phyloP scores from a whole-genome alignment of 2,797 vertebrate species.

The Sphenopsis melanotis region DNA sequence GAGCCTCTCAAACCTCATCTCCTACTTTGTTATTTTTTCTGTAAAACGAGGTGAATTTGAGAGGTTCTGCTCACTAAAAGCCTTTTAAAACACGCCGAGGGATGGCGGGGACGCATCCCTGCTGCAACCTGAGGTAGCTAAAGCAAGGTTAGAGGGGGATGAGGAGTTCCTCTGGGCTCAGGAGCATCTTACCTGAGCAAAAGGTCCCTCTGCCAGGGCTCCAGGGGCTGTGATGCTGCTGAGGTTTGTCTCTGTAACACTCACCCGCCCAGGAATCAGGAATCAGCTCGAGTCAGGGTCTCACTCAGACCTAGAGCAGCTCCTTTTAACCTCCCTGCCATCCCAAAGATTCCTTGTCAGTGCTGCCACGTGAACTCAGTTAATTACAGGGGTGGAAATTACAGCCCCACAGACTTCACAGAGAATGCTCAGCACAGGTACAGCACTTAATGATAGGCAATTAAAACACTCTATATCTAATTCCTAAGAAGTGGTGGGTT shows the following conservation, averaged over 20 bases:
- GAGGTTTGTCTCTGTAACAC: not conserved
- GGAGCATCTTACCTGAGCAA: not conserved
- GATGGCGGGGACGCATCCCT: not conserved
- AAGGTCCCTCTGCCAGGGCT: not conserved
- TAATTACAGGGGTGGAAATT: not conserved
- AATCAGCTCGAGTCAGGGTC: not conserved
- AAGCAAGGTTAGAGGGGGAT: not conserved
- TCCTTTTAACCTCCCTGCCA: not conserved
- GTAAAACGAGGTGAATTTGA: not conserved
- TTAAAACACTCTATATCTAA: not conserved
- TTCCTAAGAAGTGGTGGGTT: not conserved
- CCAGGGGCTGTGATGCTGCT: fast-evolving
- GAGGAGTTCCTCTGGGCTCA: not conserved
- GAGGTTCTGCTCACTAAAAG: not conserved
- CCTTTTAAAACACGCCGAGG: fast-evolving
- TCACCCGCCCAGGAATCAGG: fast-evolving
- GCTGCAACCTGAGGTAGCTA: not conserved
- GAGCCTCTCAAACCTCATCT: not conserved
- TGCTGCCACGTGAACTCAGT: not conserved
- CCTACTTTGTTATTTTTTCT: not conserved
- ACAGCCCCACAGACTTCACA: not conserved
- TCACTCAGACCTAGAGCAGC: not conserved
- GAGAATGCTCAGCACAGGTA: not conserved
- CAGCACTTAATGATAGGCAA: not conserved
- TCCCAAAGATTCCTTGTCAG: not conserved